Evolutionary conservation across 2,888 invertebrate species (phyloP).

Genomic region (Andrena camellia): DNA sequence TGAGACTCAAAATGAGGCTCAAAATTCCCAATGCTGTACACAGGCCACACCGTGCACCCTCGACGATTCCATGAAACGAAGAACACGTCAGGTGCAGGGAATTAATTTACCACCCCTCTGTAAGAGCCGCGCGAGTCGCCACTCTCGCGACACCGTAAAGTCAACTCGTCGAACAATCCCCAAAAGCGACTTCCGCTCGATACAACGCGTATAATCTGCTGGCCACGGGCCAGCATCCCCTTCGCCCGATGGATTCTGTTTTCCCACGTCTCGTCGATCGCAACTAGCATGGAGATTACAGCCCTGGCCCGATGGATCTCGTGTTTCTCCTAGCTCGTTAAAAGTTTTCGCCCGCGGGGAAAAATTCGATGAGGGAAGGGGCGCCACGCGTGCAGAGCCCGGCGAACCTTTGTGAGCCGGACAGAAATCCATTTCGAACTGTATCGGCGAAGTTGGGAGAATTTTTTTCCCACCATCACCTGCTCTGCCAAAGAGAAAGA

Average conservation of each 20-base stretch:
- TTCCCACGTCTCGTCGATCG: constrained; percentile 52
- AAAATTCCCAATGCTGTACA: no score
- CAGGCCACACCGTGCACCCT: no score
- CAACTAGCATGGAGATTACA: constrained; percentile 37
- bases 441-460: constrained; percentile 18
- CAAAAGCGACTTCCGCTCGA: constrained; percentile 44
- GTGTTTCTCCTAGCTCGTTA: constrained; percentile 59
- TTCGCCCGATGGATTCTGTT: constrained; percentile 50
- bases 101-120: constrained; percentile 17
- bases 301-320: constrained; percentile 39
- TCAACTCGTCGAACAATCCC: constrained; percentile 22
- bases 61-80: no score
- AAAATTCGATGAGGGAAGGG: constrained; percentile 37
- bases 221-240: constrained; percentile 36
- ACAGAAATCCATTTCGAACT: constrained; percentile 33
- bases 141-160: constrained; percentile 4
- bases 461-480: constrained; percentile 12
- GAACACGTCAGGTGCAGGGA: neutral
- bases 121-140: neutral
- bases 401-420: constrained; percentile 27
- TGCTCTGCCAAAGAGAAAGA: neutral
- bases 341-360: constrained; percentile 40
- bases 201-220: constrained; percentile 46
- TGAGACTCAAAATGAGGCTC: no score
- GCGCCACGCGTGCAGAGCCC: constrained; percentile 7